Conservation (phyloP, 92 coral and sea anemone species). For the Heteractis magnifica region DNA sequence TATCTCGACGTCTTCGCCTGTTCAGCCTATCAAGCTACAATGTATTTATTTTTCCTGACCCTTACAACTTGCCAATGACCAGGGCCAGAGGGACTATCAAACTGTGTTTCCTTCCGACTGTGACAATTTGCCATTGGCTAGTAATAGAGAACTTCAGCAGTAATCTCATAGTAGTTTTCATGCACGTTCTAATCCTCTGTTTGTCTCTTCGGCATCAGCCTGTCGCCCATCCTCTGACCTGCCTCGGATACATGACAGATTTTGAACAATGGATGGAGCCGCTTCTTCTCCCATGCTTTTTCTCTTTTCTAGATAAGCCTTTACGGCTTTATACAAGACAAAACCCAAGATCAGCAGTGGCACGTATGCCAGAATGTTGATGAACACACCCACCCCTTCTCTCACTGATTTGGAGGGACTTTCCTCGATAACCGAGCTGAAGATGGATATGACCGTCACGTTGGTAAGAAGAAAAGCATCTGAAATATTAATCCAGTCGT, state of each 20-base stretch:
- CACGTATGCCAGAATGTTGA: slow-evolving; percentile 44
- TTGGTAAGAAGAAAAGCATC: slow-evolving; percentile 58
- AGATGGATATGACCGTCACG: slow-evolving; percentile 49
- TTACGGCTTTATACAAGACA: neutral
- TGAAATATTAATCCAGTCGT: slow-evolving; percentile 65
- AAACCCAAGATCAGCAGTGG: slow-evolving; percentile 31
- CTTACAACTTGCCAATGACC: too few species aligned
- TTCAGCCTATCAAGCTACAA: too few species aligned
- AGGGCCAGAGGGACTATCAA: too few species aligned
- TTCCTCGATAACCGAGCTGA: slow-evolving; percentile 35
- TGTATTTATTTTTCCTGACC: too few species aligned
- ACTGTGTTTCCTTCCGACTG: too few species aligned
- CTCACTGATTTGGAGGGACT: neutral
- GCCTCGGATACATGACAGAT: neutral
- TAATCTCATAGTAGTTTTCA: too few species aligned
- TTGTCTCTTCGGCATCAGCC: too few species aligned
- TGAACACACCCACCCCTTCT: slow-evolving; percentile 2
- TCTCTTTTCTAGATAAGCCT: neutral
- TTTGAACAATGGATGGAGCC: neutral
- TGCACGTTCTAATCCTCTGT: too few species aligned
- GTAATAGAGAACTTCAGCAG: too few species aligned
- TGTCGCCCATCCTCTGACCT: too few species aligned
- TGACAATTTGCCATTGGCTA: too few species aligned
- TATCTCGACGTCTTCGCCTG: too few species aligned
- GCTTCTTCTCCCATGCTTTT: neutral